Conservation (phyloP, 2,888 invertebrate species). For the Netelia virgata region DNA sequence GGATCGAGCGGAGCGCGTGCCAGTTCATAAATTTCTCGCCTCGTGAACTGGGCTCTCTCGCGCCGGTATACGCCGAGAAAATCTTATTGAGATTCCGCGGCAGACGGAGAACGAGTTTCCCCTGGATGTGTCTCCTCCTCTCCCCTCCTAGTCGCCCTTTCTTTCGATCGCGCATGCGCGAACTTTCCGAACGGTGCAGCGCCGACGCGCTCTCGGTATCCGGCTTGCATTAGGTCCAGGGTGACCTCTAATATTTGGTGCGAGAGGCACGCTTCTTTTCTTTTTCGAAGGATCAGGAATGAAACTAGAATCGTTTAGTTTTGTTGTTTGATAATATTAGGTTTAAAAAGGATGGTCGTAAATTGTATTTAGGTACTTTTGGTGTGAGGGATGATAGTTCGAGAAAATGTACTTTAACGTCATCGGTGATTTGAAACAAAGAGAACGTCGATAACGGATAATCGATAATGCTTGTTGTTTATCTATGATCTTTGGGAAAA, state of each 20-base stretch:
- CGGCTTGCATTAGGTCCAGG: slow-evolving; percentile 9
- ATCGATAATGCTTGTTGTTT: no score
- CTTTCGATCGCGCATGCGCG: slow-evolving; percentile 31
- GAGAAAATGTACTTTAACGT: no score
- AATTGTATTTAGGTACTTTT: no score
- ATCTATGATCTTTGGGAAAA: no score
- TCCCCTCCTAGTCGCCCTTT: slow-evolving; percentile 27
- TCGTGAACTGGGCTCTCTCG: slow-evolving; percentile 69
- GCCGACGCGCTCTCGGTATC: slow-evolving; percentile 4
- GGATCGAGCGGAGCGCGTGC: slow-evolving; percentile 68
- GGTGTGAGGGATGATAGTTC: no score
- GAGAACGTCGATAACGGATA: no score
- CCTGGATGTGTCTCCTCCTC: slow-evolving; percentile 35
- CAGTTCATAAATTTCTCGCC: slow-evolving; percentile 71
- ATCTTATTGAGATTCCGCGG: slow-evolving; percentile 52
- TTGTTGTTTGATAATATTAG: no score
- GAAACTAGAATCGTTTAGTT: no score
- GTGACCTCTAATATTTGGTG: not conserved
- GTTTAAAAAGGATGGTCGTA: no score
- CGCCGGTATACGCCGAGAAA: slow-evolving; percentile 29
- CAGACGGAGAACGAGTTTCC: slow-evolving; percentile 57
- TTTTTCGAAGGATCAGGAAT: no score
- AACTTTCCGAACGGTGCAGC: slow-evolving; percentile 49
- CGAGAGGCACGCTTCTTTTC: no score
- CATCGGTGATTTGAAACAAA: no score